Evolutionary conservation across 2,113 vertebrate species (phyloP).

Genomic region (Ariopsis seemanni): DNA sequence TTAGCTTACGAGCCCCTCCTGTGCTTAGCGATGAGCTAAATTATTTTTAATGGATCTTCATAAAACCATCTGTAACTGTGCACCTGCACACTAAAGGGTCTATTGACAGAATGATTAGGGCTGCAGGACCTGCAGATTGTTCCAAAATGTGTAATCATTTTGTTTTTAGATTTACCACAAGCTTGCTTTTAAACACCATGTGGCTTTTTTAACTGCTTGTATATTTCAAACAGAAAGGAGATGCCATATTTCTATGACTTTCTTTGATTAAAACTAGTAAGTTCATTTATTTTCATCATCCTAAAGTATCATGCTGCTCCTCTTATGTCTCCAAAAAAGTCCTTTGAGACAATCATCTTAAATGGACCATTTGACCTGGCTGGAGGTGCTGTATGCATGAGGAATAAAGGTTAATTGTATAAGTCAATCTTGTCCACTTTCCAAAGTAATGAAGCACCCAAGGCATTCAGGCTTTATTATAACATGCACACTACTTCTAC

Average conservation of each 20-base stretch:
- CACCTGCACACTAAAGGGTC: constrained; percentile 76
- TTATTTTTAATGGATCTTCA: constrained; percentile 82
- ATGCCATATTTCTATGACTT: not conserved
- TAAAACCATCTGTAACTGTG: constrained; percentile 78
- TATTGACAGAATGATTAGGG: constrained; percentile 78
- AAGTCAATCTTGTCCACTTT: constrained; percentile 69
- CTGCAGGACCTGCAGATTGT: constrained; percentile 73
- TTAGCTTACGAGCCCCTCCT: constrained; percentile 69
- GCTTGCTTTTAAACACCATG: constrained; percentile 12
- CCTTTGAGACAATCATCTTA: constrained; percentile 61
- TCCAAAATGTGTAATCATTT: constrained; percentile 77
- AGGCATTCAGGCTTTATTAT: constrained; percentile 60
- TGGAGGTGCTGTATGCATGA: constrained; percentile 64
- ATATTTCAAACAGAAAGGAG: not conserved
- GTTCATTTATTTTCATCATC: constrained; percentile 24
- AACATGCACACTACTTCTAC: constrained; percentile 53
- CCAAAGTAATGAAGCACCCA: constrained; percentile 62
- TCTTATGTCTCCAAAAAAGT: constrained; percentile 52
- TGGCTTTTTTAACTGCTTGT: not conserved
- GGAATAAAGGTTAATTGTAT: constrained; percentile 73
- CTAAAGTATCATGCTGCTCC: constrained; percentile 35
- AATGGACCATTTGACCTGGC: constrained; percentile 66
- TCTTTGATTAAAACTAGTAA: not conserved
- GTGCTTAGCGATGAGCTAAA: constrained; percentile 73
- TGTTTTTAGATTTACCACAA: constrained; percentile 61